Evolutionary conservation across 2,113 vertebrate genomes (phyloP).

Genomic region (Lycocorax pyrrhopterus): DNA sequence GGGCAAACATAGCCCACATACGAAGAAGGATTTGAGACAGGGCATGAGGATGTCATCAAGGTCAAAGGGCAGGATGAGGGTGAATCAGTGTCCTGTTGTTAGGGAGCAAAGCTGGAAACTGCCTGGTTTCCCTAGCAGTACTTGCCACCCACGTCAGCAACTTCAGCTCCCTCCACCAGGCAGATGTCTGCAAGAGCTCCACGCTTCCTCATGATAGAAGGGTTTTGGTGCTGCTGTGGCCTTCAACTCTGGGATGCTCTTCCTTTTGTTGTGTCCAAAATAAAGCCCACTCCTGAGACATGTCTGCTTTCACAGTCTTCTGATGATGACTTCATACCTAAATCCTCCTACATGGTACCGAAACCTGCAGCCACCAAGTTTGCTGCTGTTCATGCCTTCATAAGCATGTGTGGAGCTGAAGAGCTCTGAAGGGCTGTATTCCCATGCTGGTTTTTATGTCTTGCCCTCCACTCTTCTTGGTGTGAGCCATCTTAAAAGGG

Average conservation of each 20-base stretch:
- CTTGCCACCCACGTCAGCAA: not conserved
- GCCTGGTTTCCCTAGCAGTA: not conserved
- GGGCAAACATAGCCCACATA: not conserved
- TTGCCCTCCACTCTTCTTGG: not conserved
- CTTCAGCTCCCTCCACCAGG: not conserved
- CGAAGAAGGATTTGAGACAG: not conserved
- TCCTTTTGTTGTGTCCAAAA: not conserved
- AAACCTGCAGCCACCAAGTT: not conserved
- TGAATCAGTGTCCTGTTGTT: not conserved
- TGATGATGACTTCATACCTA: not conserved
- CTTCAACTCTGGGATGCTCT: not conserved
- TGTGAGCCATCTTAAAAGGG: not conserved
- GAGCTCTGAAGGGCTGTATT: not conserved
- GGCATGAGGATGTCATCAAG: not conserved
- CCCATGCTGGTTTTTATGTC: not conserved
- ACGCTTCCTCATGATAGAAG: fast-evolving
- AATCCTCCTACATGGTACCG: not conserved
- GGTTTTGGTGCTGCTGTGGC: not conserved
- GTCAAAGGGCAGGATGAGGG: not conserved
- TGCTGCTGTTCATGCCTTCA: not conserved
- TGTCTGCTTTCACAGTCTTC: not conserved
- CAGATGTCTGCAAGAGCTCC: not conserved
- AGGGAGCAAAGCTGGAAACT: not conserved
- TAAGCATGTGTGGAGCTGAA: not conserved
- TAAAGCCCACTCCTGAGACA: not conserved